A percentile compares a stretch with the other conserved stretches of the same genome.
Conservation (phyloP, 2,797 vertebrate species). For the Dendrocincla fuliginosa region DNA sequence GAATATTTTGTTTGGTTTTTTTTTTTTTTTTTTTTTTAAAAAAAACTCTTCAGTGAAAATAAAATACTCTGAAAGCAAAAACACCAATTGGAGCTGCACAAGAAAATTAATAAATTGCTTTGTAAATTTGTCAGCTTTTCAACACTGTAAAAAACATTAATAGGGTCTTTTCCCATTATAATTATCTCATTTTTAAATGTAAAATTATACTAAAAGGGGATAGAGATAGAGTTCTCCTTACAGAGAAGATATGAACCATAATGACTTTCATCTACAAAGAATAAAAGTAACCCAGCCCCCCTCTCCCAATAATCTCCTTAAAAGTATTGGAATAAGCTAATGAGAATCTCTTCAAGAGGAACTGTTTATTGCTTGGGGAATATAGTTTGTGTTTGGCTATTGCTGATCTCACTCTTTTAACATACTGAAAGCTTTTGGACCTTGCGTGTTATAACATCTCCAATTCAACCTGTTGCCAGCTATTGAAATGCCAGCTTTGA, state of each 20-base stretch:
- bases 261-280: not conserved
- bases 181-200: not conserved
- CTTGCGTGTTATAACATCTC: not conserved
- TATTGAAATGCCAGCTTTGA: not conserved
- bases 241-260: not conserved
- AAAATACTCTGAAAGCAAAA: not conserved
- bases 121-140: not conserved
- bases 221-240: not conserved
- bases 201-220: not conserved
- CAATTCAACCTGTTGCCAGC: not conserved
- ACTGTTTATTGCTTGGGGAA: not conserved
- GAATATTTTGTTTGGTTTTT: too few species aligned
- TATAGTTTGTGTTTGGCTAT: not conserved
- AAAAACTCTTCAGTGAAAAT: not conserved
- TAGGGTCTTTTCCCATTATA: not conserved
- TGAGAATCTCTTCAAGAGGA: not conserved
- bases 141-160: not conserved
- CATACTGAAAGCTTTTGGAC: not conserved
- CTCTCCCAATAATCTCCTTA: fast-evolving
- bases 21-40: not conserved
- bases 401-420: not conserved
- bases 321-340: not conserved
- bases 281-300: fast-evolving
- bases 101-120: not conserved
- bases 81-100: not conserved